phyloP scores from a whole-genome alignment of 2,113 vertebrate species.

The Struthio camelus region DNA sequence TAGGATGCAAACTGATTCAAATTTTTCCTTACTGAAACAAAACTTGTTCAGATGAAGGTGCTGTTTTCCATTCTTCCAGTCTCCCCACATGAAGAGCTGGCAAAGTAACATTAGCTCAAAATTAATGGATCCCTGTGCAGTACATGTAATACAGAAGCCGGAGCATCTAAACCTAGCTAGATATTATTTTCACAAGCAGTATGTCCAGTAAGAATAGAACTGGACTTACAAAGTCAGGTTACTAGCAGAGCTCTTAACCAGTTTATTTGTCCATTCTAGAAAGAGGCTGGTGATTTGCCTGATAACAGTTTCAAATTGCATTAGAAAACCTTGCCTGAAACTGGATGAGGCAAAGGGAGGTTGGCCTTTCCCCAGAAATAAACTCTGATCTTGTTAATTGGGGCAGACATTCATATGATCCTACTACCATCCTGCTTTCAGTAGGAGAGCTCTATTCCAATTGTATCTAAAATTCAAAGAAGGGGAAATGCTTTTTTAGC shows the following conservation, averaged over 20 bases:
- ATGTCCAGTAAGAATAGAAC: background rate
- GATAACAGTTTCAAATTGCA: background rate
- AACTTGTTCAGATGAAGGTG: constrained; percentile 1
- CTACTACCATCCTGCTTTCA: background rate
- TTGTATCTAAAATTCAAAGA: background rate
- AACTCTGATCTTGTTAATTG: background rate
- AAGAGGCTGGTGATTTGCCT: background rate
- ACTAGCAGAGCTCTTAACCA: background rate
- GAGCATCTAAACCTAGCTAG: background rate
- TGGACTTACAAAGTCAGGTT: background rate
- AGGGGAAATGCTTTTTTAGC: background rate
- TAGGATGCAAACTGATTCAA: constrained; percentile 67
- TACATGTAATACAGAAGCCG: background rate
- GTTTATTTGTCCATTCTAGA: background rate
- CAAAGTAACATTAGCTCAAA: background rate
- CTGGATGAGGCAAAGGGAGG: background rate
- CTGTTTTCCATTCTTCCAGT: background rate
- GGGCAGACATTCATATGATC: background rate
- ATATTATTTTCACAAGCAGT: background rate
- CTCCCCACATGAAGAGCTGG: background rate
- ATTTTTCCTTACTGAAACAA: constrained; percentile 58
- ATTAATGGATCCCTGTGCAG: background rate
- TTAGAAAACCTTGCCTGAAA: background rate
- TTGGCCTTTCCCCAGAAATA: background rate
- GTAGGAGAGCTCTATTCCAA: background rate